Evolutionary conservation across 1,140 invertebrate genomes (phyloP), one percentile per base, ranked within the genome.

Genomic region (Liolophura sinensis): DNA sequence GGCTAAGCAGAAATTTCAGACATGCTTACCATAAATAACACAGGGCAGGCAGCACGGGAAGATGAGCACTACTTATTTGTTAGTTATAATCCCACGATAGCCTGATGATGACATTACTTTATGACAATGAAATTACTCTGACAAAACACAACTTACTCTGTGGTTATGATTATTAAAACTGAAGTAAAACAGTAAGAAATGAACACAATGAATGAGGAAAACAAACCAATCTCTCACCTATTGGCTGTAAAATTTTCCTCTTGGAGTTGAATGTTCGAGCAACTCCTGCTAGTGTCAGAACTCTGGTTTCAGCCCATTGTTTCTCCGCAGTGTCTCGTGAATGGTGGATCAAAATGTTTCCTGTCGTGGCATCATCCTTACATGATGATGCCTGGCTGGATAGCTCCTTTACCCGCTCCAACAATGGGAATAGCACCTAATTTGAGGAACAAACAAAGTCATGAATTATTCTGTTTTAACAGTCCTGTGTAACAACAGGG

Each of bases 231-330:
- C 18, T 27, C 72, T 65, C 57, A 83, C 93, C 93, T 22, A 97
- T 85, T 56, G 90, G 89, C 78, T 92, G 90, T 9, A 98, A 85
- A 56, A 95, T 85, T 73, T 92, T 90, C 68, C 94, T 88, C 82
- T 97, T 95, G 0, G 93, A 93, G 78, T 95, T 95, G 83, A 98
- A 97, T 15, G 92, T 90, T 77, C 91, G 84, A 0, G 90, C 90
- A 18, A 92, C 90, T 1, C 91, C 91, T 67, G 90, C 90, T 24
- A 93, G 81, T 0, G 90, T 90, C 55, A 92, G 82, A 51, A 93
- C 93, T 86, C 96, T 93, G 7, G 97, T 99, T 85, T 99, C 97
- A 11, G 96, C 95, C 97, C 97, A 99, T 81, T 99, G 97, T 78
- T 99, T 99, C 80, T 98, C 95, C 20, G 96, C 96, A 0, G 97